A percentile compares a stretch with the other conserved stretches of the same genome.
These are phyloP conservation scores for Drosophila willistoni DNA, from an alignment of 1,140 invertebrate species.

Conservation along the genomic window DNA sequence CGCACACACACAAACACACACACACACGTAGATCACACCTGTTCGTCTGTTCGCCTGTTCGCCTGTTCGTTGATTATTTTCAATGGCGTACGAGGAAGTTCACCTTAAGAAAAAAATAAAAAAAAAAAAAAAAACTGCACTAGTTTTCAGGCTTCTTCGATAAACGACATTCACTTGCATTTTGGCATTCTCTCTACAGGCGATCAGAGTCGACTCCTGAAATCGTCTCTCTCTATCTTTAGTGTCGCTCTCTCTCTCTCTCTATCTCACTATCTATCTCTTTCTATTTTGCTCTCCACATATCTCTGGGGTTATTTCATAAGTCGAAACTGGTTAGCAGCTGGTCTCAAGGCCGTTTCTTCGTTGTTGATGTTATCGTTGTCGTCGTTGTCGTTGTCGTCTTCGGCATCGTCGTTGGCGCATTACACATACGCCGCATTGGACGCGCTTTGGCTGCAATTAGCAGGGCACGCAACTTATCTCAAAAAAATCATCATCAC, in stretches of 20 bases:
- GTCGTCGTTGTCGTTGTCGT: conserved; percentile 24
- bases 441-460: conserved; percentile 65
- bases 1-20: conserved; percentile 14
- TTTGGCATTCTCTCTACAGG: conserved; percentile 26
- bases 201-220: background rate
- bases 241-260: conserved; percentile 11
- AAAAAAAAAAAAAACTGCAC: conserved; percentile 38
- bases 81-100: conserved; percentile 76
- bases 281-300: conserved; percentile 26
- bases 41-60: conserved; percentile 6
- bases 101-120: conserved; percentile 29
- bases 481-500: conserved; percentile 10
- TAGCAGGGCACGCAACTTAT: conserved; percentile 69
- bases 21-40: background rate
- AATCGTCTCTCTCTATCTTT: background rate
- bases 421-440: conserved; percentile 76
- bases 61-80: conserved; percentile 39
- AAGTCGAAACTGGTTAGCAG: conserved; percentile 74
- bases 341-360: conserved; percentile 74
- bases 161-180: conserved; percentile 63
- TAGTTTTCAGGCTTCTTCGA: conserved; percentile 25
- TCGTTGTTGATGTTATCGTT: conserved; percentile 23
- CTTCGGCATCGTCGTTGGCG: conserved; percentile 26
- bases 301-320: conserved; percentile 56
- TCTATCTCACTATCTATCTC: conserved; percentile 11